These are phyloP conservation scores for Melanostoma scalare DNA, from an alignment of 2,888 invertebrate species.

Conservation along the genomic window DNA sequence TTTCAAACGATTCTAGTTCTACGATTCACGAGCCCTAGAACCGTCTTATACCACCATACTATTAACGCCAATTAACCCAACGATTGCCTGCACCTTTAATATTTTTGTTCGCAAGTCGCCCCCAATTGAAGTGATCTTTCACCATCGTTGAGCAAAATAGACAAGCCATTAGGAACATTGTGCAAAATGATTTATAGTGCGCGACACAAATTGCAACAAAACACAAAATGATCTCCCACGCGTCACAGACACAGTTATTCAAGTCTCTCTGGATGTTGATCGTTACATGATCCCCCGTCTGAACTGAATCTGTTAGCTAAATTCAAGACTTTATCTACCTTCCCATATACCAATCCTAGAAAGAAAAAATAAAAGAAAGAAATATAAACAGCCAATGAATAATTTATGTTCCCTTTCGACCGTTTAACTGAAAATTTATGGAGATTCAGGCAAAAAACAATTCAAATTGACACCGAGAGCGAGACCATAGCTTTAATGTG, in stretches of 20 bases:
- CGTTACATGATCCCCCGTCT: conserved; percentile 47
- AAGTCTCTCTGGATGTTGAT: conserved; percentile 28
- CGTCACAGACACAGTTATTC: conserved; percentile 41
- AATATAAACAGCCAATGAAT: conserved; percentile 53
- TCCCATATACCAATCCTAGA: too few species aligned
- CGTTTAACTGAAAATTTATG: conserved; percentile 71
- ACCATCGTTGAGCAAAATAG: conserved; percentile 28
- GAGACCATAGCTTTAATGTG: conserved; percentile 43
- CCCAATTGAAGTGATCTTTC: conserved; percentile 35
- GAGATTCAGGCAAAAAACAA: conserved; percentile 53
- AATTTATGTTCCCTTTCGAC: conserved; percentile 65
- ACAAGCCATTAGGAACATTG: conserved; percentile 27
- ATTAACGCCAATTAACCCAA: too few species aligned
- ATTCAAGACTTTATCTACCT: conserved; percentile 3
- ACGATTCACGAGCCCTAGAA: too few species aligned
- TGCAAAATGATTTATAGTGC: conserved; percentile 65
- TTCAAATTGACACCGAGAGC: conserved; percentile 61
- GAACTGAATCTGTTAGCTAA: conserved; percentile 28
- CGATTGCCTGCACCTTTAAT: neutral
- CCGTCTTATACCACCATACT: too few species aligned
- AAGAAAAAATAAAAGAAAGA: neutral
- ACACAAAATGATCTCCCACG: conserved; percentile 59
- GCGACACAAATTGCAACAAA: conserved; percentile 66
- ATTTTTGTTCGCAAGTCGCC: conserved; percentile 2
- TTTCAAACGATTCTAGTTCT: too few species aligned